phyloP scores from a whole-genome alignment of 2,888 invertebrate genomes.

The Amiota communis region DNA sequence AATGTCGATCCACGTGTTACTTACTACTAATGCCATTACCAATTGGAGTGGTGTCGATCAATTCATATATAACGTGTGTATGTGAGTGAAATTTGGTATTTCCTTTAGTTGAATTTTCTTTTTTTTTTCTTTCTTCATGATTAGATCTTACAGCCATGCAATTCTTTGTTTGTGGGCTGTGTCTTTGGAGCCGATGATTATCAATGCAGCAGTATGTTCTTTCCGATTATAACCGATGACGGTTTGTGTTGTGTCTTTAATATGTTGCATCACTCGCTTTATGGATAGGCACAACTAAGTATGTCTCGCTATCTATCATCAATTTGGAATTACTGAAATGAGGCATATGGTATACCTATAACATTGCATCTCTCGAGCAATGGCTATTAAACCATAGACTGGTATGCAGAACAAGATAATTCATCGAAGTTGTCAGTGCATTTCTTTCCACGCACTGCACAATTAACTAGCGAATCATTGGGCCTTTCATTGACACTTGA shows the following conservation, averaged over 20 bases:
- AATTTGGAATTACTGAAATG: too few species aligned
- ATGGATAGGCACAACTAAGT: conserved; percentile 60
- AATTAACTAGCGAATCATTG: conserved; percentile 80
- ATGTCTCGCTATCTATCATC: background rate
- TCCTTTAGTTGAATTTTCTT: background rate
- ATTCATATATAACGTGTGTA: conserved; percentile 61
- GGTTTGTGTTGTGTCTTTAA: conserved; percentile 90
- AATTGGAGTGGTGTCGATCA: conserved; percentile 59
- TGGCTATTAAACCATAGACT: conserved; percentile 74
- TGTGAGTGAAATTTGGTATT: background rate
- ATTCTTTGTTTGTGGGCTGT: conserved; percentile 80
- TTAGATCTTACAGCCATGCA: conserved; percentile 83
- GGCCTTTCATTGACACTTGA: conserved; percentile 82
- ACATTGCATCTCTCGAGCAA: conserved; percentile 36
- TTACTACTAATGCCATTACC: conserved; percentile 44
- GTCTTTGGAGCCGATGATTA: conserved; percentile 78
- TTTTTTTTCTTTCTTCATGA: background rate
- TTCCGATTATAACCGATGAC: conserved; percentile 85
- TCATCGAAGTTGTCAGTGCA: conserved; percentile 74
- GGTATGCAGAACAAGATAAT: conserved; percentile 84
- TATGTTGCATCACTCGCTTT: conserved; percentile 77
- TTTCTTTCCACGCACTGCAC: conserved; percentile 75
- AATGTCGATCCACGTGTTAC: conserved; percentile 43
- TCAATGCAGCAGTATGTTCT: conserved; percentile 81
- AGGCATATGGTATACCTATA: conserved; percentile 64